Conservation (phyloP, 2,888 invertebrate species). For the Tholera decimalis region DNA sequence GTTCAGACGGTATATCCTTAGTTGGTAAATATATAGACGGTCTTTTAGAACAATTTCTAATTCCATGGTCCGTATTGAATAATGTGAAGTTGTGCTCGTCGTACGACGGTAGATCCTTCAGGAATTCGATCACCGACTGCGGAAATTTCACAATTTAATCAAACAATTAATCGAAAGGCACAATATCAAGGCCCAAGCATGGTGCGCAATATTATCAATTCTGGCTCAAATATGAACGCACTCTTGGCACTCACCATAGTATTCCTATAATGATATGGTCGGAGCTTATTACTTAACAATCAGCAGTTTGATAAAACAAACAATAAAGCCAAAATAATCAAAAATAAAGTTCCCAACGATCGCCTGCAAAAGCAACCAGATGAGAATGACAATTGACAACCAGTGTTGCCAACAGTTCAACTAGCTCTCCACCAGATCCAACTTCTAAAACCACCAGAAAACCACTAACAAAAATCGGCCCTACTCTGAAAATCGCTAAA, state of each 20-base stretch:
- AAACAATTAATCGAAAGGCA: slow-evolving; percentile 64
- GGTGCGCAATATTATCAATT: slow-evolving; percentile 65
- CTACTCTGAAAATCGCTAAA: too few relatives aligned
- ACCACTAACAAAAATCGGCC: too few relatives aligned
- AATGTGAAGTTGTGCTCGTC: slow-evolving; percentile 98
- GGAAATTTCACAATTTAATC: slow-evolving; percentile 74
- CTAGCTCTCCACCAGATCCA: too few relatives aligned
- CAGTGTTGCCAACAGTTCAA: slow-evolving; percentile 24
- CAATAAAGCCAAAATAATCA: slow-evolving; percentile 75
- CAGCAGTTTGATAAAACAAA: slow-evolving; percentile 68
- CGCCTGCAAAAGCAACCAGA: slow-evolving; percentile 74
- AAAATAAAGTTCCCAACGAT: slow-evolving; percentile 77
- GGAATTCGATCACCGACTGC: slow-evolving; percentile 97
- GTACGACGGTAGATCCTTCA: slow-evolving; percentile 97
- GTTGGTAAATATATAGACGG: slow-evolving; percentile 98
- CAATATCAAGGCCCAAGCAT: slow-evolving; percentile 71
- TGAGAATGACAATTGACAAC: slow-evolving; percentile 77
- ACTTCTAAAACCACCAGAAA: too few relatives aligned
- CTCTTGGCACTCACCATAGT: slow-evolving; percentile 78
- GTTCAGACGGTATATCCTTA: slow-evolving; percentile 97
- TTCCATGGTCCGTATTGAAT: slow-evolving; percentile 96
- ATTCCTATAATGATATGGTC: slow-evolving; percentile 66
- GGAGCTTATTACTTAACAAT: slow-evolving; percentile 59
- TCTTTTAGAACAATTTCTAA: slow-evolving; percentile 95
- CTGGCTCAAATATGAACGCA: slow-evolving; percentile 43